Evolutionary conservation across 2,797 vertebrate species (phyloP).

Genomic region (Hydrophis major): DNA sequence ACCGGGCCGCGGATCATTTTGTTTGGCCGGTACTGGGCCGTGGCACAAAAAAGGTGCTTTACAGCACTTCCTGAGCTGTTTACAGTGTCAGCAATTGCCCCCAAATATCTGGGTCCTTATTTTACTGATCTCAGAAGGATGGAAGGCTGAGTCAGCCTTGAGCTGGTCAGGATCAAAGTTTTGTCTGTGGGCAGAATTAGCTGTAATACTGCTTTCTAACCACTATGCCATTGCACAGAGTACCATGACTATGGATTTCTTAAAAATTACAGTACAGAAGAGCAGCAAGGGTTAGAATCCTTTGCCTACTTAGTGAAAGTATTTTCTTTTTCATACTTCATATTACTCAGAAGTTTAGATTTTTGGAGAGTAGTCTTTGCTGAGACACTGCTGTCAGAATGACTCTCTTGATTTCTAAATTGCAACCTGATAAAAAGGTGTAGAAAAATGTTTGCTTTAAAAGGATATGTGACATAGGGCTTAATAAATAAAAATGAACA

Average conservation of each 20-base stretch:
- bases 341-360: too few relatives aligned
- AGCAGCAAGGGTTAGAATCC: neutral
- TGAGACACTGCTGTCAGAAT: neutral
- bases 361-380: neutral
- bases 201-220: too few relatives aligned
- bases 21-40: too few relatives aligned
- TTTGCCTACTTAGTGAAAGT: neutral
- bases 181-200: too few relatives aligned
- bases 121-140: neutral
- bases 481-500: neutral
- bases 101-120: neutral
- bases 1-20: too few relatives aligned
- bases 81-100: neutral
- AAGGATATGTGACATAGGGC: neutral
- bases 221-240: neutral
- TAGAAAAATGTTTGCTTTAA: neutral
- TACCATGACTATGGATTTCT: neutral
- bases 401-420: neutral
- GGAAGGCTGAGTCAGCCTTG: neutral
- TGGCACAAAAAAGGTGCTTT: neutral
- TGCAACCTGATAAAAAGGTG: neutral
- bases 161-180: too few relatives aligned
- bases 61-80: neutral
- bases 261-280: neutral
- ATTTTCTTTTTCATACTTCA: neutral